Evolutionary conservation across 2,888 invertebrate species (phyloP).

Genomic region (Parascotia fuliginaria): DNA sequence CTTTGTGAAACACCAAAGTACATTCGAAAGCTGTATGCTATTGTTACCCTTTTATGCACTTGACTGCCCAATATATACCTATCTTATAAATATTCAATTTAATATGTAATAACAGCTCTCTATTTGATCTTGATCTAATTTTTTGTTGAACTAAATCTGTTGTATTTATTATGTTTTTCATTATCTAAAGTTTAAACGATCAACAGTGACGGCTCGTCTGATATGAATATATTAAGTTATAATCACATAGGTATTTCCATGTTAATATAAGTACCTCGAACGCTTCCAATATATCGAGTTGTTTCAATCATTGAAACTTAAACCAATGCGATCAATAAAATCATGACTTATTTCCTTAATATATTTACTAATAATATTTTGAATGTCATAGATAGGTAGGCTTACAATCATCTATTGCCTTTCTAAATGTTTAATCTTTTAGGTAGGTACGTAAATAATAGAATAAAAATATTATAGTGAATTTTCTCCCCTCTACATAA

Average conservation of each 20-base stretch:
- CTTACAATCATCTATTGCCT: too few relatives aligned
- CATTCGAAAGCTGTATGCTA: not conserved
- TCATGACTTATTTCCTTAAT: too few relatives aligned
- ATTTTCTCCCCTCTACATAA: too few relatives aligned
- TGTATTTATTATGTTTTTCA: not conserved
- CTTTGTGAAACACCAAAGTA: not conserved
- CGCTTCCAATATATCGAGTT: not conserved
- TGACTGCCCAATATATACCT: not conserved
- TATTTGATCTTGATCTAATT: not conserved
- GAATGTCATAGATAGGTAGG: too few relatives aligned
- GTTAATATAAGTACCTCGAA: conserved; percentile 1
- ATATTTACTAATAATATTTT: too few relatives aligned
- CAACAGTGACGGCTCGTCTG: too few relatives aligned
- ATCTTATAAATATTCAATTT: not conserved
- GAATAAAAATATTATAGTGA: conserved; percentile 20
- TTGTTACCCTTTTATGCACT: too few relatives aligned
- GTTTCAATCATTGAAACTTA: too few relatives aligned
- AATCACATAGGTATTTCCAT: not conserved
- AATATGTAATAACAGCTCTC: not conserved
- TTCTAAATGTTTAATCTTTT: conserved; percentile 6
- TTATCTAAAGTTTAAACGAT: too few relatives aligned
- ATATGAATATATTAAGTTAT: too few relatives aligned
- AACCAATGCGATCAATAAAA: too few relatives aligned
- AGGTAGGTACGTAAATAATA: conserved; percentile 37
- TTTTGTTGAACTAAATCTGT: not conserved